These are phyloP conservation scores for Ascaphus truei DNA, from an alignment of 2,113 vertebrate genomes.

Conservation along the genomic window DNA sequence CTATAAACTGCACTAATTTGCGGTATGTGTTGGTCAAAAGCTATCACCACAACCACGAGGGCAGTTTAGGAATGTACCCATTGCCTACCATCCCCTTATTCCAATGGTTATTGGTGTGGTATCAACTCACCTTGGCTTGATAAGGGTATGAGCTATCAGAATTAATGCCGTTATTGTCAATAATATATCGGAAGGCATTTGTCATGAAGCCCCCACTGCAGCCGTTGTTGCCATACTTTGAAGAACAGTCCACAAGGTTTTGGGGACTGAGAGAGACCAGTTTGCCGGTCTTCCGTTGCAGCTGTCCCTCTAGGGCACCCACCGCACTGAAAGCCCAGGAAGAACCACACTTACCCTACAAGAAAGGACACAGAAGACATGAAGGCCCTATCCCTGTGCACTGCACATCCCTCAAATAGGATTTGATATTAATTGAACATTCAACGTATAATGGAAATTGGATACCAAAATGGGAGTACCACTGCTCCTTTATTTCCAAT, in stretches of 20 bases:
- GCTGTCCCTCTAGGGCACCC: slow-evolving; percentile 79
- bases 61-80: not conserved
- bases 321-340: slow-evolving; percentile 87
- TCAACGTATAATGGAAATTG: too few relatives aligned
- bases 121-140: slow-evolving; percentile 60
- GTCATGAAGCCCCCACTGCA: slow-evolving; percentile 75
- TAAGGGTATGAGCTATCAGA: slow-evolving; percentile 79
- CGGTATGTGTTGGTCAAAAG: too few relatives aligned
- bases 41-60: too few relatives aligned
- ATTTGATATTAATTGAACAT: too few relatives aligned
- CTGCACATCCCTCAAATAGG: too few relatives aligned
- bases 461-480: too few relatives aligned
- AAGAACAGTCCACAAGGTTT: slow-evolving; percentile 84
- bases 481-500: too few relatives aligned
- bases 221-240: slow-evolving; percentile 64
- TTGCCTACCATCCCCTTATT: too few relatives aligned
- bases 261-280: slow-evolving; percentile 76
- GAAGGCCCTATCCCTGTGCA: too few relatives aligned
- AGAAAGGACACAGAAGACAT: too few relatives aligned
- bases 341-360: slow-evolving; percentile 71
- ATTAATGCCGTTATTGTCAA: slow-evolving; percentile 75
- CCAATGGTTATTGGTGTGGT: not conserved
- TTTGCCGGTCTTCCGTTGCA: slow-evolving; percentile 66
- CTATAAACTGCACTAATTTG: too few relatives aligned
- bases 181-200: slow-evolving; percentile 69